Evolutionary conservation across 2,888 invertebrate genomes (phyloP).

Genomic region (Synanthedon tipuliformis): DNA sequence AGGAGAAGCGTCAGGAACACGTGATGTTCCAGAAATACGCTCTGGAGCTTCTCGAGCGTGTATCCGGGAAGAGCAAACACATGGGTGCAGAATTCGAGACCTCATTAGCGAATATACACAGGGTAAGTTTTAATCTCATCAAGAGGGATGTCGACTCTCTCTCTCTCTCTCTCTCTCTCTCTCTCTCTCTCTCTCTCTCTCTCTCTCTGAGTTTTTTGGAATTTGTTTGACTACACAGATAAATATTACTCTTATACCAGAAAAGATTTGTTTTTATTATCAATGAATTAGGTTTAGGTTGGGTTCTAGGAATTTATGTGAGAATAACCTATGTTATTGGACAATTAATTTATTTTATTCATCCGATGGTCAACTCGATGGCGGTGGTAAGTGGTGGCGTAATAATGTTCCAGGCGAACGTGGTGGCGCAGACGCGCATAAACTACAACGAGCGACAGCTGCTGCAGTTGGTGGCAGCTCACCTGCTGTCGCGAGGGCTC

Average conservation of each 20-base stretch:
- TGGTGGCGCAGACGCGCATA: constrained; percentile 96
- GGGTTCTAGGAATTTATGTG: no score
- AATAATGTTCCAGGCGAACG: constrained; percentile 76
- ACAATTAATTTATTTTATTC: no score
- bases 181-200: no score
- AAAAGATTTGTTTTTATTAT: no score
- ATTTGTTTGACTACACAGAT: no score
- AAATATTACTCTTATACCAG: no score
- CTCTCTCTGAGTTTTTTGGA: no score
- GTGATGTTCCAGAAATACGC: constrained; percentile 96
- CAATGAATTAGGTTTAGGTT: no score
- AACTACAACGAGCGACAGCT: constrained; percentile 94
- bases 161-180: no score
- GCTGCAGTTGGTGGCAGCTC: constrained; percentile 90
- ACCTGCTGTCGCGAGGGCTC: constrained; percentile 82
- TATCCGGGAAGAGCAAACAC: constrained; percentile 91
- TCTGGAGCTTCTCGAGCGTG: constrained; percentile 86
- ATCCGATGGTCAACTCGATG: background rate
- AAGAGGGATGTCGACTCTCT: no score
- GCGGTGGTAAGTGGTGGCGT: background rate
- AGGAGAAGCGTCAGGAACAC: constrained; percentile 96
- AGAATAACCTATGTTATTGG: no score
- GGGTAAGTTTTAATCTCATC: constrained; percentile 60
- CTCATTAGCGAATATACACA: constrained; percentile 89
- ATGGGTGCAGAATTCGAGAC: constrained; percentile 84